These are phyloP conservation scores for Sebastes variabilis DNA, from an alignment of 2,797 vertebrate genomes.

Conservation along the genomic window DNA sequence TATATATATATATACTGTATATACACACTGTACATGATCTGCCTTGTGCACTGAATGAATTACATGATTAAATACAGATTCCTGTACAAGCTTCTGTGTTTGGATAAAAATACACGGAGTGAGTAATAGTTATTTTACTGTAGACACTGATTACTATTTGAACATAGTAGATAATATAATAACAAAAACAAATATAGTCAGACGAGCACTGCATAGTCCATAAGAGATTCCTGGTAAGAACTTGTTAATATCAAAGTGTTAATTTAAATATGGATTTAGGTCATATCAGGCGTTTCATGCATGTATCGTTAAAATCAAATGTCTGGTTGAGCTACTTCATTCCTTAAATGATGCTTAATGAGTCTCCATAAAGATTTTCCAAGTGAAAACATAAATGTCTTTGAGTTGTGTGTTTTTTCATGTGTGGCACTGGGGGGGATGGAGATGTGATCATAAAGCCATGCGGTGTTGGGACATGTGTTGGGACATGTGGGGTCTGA, in stretches of 20 bases:
- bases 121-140: slow-evolving; percentile 78
- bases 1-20: not conserved
- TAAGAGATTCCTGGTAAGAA: slow-evolving; percentile 78
- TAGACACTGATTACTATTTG: slow-evolving; percentile 86
- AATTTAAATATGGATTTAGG: slow-evolving; percentile 55
- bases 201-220: slow-evolving; percentile 82
- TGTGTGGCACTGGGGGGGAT: slow-evolving; percentile 21
- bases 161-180: slow-evolving; percentile 85
- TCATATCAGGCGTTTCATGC: slow-evolving; percentile 79
- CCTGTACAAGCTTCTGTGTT: slow-evolving; percentile 85
- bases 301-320: slow-evolving; percentile 78
- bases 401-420: slow-evolving; percentile 15
- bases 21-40: slow-evolving; percentile 46
- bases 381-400: slow-evolving; percentile 10
- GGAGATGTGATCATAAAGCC: slow-evolving; percentile 59
- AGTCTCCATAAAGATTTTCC: slow-evolving; percentile 22
- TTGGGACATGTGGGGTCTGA: slow-evolving; percentile 32
- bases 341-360: slow-evolving; percentile 25
- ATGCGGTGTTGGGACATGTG: slow-evolving; percentile 56
- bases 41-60: slow-evolving; percentile 43
- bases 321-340: slow-evolving; percentile 31
- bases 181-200: slow-evolving; percentile 83
- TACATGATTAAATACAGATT: slow-evolving; percentile 80
- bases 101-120: slow-evolving; percentile 78
- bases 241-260: slow-evolving; percentile 72